Evolutionary conservation across 2,888 invertebrate species (phyloP).

Genomic region (Hyles lineata): DNA sequence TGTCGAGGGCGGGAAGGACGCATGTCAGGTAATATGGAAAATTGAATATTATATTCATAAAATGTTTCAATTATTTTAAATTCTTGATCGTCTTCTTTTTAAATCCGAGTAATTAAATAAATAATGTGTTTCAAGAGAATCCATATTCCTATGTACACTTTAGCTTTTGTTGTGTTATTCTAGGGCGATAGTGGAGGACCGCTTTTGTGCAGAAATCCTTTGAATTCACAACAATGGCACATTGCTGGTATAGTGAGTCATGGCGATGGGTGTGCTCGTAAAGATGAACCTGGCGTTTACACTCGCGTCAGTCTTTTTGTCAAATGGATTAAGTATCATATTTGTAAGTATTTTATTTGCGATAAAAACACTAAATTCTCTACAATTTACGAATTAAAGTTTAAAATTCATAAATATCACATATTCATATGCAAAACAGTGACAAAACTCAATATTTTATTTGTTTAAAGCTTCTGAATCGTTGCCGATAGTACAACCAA

Average conservation of each 20-base stretch:
- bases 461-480: conserved; percentile 72
- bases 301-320: conserved; percentile 90
- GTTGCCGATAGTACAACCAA: conserved; percentile 80
- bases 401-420: too few species aligned
- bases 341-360: conserved; percentile 76
- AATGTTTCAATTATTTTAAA: background rate
- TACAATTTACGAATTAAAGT: too few species aligned
- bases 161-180: conserved; percentile 37
- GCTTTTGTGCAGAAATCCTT: conserved; percentile 90
- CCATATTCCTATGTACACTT: background rate
- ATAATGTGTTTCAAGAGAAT: background rate
- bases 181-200: conserved; percentile 94
- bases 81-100: background rate
- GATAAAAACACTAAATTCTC: background rate
- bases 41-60: background rate
- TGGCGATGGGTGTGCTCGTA: conserved; percentile 93
- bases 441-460: background rate
- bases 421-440: too few species aligned
- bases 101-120: background rate
- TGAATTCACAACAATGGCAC: conserved; percentile 89
- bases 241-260: conserved; percentile 94
- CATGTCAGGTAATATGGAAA: conserved; percentile 86
- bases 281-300: conserved; percentile 92
- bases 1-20: conserved; percentile 90
- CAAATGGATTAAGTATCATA: conserved; percentile 89